Percentiles rank a stretch among this genome's conserved stretches.
Conservation (phyloP, 2,113 vertebrate genomes). For the Epinephelus lanceolatus region DNA sequence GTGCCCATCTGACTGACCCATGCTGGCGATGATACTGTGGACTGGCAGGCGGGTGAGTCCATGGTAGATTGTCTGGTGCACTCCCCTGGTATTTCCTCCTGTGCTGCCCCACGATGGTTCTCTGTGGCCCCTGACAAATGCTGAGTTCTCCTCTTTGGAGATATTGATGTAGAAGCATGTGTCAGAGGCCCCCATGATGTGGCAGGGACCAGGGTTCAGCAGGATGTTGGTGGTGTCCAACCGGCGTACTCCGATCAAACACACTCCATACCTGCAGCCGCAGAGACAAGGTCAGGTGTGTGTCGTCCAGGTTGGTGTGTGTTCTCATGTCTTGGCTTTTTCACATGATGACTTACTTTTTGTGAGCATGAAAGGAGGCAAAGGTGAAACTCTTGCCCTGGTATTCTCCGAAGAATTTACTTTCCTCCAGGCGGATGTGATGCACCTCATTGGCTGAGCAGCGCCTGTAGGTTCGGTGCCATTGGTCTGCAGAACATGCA, state of each 20-base stretch:
- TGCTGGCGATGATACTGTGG: constrained; percentile 90
- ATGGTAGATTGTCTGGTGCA: constrained; percentile 85
- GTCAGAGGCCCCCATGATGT: constrained; percentile 88
- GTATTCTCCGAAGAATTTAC: constrained; percentile 90
- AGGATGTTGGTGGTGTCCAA: constrained; percentile 87
- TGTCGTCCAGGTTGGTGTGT: neutral
- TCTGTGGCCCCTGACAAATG: constrained; percentile 85
- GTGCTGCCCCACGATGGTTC: constrained; percentile 78
- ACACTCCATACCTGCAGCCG: constrained; percentile 86
- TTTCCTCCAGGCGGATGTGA: constrained; percentile 89
- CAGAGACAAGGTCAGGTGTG: constrained; percentile 13
- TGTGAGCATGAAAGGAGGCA: constrained; percentile 89
- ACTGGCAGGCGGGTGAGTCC: constrained; percentile 88
- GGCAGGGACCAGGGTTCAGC: constrained; percentile 87
- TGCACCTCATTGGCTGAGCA: constrained; percentile 90
- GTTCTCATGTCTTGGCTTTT: neutral
- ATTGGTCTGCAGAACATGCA: constrained; percentile 85
- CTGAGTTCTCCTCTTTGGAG: constrained; percentile 90
- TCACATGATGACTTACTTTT: constrained; percentile 82
- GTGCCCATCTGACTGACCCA: constrained; percentile 83
- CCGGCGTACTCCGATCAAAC: constrained; percentile 86
- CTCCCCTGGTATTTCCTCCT: constrained; percentile 75
- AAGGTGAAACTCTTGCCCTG: constrained; percentile 90
- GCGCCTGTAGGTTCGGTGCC: constrained; percentile 88
- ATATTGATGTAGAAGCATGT: constrained; percentile 90